Base-by-base conservation (phyloP, 1,140 invertebrate genomes). In the Ceratina japonica region DNA sequence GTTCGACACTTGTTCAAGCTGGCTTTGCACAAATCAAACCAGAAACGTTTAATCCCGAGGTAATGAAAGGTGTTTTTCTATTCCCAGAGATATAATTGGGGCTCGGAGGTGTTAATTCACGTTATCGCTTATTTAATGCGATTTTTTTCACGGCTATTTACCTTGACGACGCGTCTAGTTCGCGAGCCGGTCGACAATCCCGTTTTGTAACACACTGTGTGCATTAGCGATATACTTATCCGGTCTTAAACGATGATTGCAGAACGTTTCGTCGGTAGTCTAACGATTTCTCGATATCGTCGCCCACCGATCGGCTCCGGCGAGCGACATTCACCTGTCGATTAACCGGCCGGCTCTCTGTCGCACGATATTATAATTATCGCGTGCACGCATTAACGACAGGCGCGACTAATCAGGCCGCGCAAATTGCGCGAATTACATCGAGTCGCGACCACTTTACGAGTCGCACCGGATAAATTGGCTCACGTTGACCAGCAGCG, bases 401-500 rank as follows among this genome's bases (percentile, higher is more conserved):
- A 81, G 69, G 13, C 71, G 75, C 68, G 66, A 44, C 63, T 85
- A 82, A 85, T 85, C 83, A 79, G 72, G 15, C 62, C 61, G 69
- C 49, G 69, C 59, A 37, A 83, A 72, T 84, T 63, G 71, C 72
- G 66, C 68, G 80, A 84, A 61, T 72, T 79, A 69, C 79, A 56
- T 37, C 64, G 63, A 72, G 68, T 80, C 68, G 74, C 65, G 56
- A 44, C 69, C 68, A 77, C 71, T 80, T 81, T 63, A 62, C 20
- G 22, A 71, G 71, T 58, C 52, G 66, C 62, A 15, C 56, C n/a
- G 78, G 72, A 87, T 85, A 87, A 88, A 86, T 85, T 86, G 65
- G 71, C 81, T 75, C 63, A 73, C 70, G 65, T 81, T 72, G 75
- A 65, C n/a, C n/a, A n/a, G 71, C 74, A 37, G 27, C 63, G 56